Base-by-base conservation (phyloP, 1,140 invertebrate genomes). In the Macrotrachela quadricornifera region DNA sequence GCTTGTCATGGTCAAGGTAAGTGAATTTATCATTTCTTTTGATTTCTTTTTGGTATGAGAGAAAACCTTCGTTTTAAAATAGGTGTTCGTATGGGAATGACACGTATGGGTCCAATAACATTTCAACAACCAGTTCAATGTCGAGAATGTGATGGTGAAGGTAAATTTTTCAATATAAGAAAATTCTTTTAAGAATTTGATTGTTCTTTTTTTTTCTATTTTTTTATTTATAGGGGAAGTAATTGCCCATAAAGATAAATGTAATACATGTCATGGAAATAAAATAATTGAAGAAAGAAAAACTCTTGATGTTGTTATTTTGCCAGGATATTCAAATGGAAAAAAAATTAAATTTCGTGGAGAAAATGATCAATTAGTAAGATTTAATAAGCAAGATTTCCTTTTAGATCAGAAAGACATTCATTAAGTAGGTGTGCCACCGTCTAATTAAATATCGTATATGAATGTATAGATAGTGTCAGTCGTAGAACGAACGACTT, bases 81-180 rank as follows among this genome's bases (percentile, higher is more conserved):
- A n/a, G n/a, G 90, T 15, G 76, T 85, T 68, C 79, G 83, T 63
- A 77, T 90, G 10, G 82, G 52, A 78, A 88, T 41, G 81, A 87
- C 60, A 85, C 90, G 61, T 73, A 94, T 41, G 85, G 78, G 39
- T 84, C 85, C 18, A 83, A 83, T 41, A 84, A 95, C 77, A 77
- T 94, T 59, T 88, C 87, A 92, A 63, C 79, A 86, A 30, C 85
- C 92, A 64, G 77, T 77, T 14, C 74, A 81, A 47, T 94, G 88
- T 65, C 58, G 67, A 10, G 80, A 85, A 15, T 94, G 88, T 63
- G 39, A 43, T 9, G 54, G 54, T 10, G 49, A 55, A 36, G 54
- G 54, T 21, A 42, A 49, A 50, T 12, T 45, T 1, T 44, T 55
- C n/a, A 50, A 50, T 13, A 48, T 50, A 16, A 55, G 46, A 16